A percentile compares a stretch with the other conserved stretches of the same genome.
phyloP scores from a whole-genome alignment of 2,888 invertebrate species.

The Formica aserva region DNA sequence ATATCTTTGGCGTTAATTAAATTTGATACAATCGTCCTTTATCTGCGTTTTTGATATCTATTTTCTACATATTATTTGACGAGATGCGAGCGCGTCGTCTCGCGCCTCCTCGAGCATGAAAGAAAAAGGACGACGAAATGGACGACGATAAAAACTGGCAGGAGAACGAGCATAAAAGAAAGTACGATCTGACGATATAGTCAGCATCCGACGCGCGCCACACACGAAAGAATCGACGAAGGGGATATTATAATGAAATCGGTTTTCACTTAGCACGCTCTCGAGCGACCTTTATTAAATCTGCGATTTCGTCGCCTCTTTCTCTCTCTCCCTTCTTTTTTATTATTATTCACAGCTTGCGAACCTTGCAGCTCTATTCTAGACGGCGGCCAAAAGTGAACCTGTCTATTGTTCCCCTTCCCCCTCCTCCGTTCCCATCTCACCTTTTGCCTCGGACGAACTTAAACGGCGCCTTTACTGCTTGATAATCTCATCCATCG shows the following conservation, averaged over 20 bases:
- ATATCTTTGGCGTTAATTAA: not conserved
- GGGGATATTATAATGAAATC: constrained; percentile 81
- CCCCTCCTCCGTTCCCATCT: constrained; percentile 3
- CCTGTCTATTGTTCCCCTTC: constrained; percentile 35
- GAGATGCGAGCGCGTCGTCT: not conserved
- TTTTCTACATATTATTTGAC: not conserved
- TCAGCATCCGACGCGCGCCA: constrained; percentile 64
- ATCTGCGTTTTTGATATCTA: not conserved
- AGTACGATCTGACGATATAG: constrained; percentile 65
- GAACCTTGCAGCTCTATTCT: constrained; percentile 50
- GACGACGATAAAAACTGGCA: not conserved
- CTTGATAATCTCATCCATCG: constrained; percentile 35
- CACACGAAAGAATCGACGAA: constrained; percentile 67
- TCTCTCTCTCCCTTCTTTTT: constrained; percentile 49
- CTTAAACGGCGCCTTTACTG: constrained; percentile 29
- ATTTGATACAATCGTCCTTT: not conserved
- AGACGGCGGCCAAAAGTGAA: constrained; percentile 45
- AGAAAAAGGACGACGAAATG: not conserved
- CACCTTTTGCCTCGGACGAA: constrained; percentile 11
- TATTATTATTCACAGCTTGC: constrained; percentile 62
- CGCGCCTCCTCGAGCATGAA: constrained; percentile 13
- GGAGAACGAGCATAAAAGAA: not conserved
- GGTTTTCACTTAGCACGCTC: constrained; percentile 82
- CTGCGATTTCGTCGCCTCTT: constrained; percentile 74
- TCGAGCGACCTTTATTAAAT: constrained; percentile 81